Conservation (phyloP, 2,113 vertebrate species). For the Nerophis lumbriciformis region DNA sequence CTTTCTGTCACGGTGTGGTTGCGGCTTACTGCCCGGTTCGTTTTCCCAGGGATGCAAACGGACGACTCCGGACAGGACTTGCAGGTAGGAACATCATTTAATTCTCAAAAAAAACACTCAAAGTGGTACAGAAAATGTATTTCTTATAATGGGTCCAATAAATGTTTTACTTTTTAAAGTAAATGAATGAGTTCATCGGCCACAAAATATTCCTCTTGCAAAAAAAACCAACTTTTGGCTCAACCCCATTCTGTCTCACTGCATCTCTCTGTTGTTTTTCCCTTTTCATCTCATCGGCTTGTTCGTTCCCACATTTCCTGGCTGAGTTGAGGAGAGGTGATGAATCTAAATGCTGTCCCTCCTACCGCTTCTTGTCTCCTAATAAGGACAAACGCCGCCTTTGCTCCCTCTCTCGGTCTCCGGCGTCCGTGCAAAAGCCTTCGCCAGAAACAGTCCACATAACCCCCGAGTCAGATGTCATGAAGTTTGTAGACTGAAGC, state of each 20-base stretch:
- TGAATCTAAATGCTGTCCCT: constrained; percentile 63
- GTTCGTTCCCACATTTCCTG: no score
- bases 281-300: constrained; percentile 37
- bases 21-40: no score
- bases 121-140: no score
- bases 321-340: constrained; percentile 47
- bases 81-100: no score
- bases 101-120: no score
- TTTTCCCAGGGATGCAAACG: no score
- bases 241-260: constrained; percentile 65
- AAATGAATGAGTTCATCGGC: background rate
- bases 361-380: constrained; percentile 44
- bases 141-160: constrained; percentile 5
- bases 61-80: no score
- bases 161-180: constrained; percentile 18
- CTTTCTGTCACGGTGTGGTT: no score
- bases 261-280: constrained; percentile 28
- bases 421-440: constrained; percentile 27
- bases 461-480: constrained; percentile 28
- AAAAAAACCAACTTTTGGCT: constrained; percentile 42
- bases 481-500: background rate
- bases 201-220: constrained; percentile 23
- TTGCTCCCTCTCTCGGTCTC: constrained; percentile 28
- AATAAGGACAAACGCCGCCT: constrained; percentile 58
- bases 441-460: constrained; percentile 29